A percentile compares a stretch with the other conserved stretches of the same genome.
Evolutionary conservation across 2,113 vertebrate species (phyloP).

Genomic region (Coptodon rendalli): DNA sequence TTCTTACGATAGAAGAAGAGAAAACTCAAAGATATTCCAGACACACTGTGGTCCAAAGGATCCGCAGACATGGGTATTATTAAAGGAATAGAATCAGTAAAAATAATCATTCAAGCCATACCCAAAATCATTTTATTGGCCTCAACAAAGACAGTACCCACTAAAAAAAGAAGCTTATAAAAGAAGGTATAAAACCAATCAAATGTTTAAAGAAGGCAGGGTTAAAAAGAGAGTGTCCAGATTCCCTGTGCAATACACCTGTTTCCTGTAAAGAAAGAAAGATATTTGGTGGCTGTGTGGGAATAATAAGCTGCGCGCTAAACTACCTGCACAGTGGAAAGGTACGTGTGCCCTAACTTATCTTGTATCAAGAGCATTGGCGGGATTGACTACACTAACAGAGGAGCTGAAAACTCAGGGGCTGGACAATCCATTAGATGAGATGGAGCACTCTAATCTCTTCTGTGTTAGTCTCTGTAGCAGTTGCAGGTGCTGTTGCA

Average conservation of each 20-base stretch:
- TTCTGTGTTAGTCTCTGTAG: background rate
- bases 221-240: background rate
- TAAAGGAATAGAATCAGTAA: background rate
- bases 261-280: background rate
- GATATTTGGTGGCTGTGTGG: background rate
- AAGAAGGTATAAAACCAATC: background rate
- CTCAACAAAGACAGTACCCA: background rate
- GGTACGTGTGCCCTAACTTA: background rate
- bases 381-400: background rate
- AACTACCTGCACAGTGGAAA: background rate
- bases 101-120: background rate
- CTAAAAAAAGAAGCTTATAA: background rate
- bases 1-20: no score
- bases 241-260: background rate
- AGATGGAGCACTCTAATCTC: background rate
- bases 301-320: background rate
- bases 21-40: no score
- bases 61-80: no score
- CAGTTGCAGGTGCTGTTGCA: background rate
- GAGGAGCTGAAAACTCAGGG: background rate
- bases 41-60: no score
- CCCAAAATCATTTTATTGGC: rapidly evolving
- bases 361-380: background rate
- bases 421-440: background rate
- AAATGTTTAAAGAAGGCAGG: background rate